Percentiles rank a stretch among this genome's conserved stretches.
Conservation (phyloP, 2,888 invertebrate genomes). For the Monoplex corrugatus region DNA sequence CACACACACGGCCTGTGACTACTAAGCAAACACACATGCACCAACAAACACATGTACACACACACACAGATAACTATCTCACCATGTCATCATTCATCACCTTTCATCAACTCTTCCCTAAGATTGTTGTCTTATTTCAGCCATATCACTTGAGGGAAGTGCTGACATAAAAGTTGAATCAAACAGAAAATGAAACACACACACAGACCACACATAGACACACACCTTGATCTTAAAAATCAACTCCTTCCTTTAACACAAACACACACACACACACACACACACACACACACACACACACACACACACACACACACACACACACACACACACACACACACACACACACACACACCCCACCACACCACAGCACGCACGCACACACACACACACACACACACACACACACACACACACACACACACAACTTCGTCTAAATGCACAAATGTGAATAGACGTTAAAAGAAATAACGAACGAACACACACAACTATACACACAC, state of each 20-base stretch:
- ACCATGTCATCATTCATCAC: too few relatives aligned
- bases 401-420: neutral
- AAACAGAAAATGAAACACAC: neutral
- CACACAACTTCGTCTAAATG: neutral
- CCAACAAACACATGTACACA: neutral
- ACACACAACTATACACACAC: neutral
- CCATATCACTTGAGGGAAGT: too few relatives aligned
- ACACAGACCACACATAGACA: neutral
- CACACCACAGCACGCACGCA: neutral
- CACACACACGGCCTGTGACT: too few relatives aligned
- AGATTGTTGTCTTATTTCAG: too few relatives aligned
- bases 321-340: neutral
- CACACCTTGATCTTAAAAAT: too few relatives aligned
- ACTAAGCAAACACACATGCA: neutral
- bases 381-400: neutral
- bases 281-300: neutral
- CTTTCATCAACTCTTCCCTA: too few relatives aligned
- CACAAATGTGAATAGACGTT: too few relatives aligned
- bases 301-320: neutral
- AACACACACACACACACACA: neutral
- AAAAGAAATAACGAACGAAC: neutral
- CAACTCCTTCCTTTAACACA: too few relatives aligned
- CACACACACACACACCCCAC: neutral
- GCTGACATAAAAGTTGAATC: too few relatives aligned
- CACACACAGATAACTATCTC: too few relatives aligned